Evolutionary conservation across 2,113 vertebrate species (phyloP).

Genomic region (Plecotus auritus): DNA sequence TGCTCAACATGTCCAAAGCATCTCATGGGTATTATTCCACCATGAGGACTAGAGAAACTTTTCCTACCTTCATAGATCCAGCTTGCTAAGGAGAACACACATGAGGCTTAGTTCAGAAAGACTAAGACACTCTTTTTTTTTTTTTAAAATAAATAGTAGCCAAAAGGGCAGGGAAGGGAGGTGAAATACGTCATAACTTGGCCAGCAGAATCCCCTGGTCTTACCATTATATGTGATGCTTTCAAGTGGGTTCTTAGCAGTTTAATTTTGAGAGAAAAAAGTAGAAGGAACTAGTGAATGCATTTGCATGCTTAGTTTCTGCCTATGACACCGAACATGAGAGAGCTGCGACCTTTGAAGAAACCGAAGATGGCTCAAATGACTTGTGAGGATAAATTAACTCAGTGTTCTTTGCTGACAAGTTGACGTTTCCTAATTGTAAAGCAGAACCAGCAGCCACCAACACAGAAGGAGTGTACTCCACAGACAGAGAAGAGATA

Average conservation of each 20-base stretch:
- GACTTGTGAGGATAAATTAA: constrained; percentile 22
- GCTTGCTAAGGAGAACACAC: background rate
- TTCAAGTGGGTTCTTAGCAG: constrained; percentile 35
- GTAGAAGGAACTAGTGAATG: constrained; percentile 5
- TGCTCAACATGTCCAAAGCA: background rate
- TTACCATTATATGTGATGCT: constrained; percentile 31
- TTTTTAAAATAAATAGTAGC: background rate
- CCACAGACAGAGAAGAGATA: background rate
- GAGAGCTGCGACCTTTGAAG: constrained; percentile 51
- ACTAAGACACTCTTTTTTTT: background rate
- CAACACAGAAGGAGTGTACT: background rate
- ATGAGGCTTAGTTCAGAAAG: background rate
- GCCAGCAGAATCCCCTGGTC: constrained; percentile 58
- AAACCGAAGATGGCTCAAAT: constrained; percentile 46
- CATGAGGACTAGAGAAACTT: background rate
- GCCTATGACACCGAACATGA: constrained; percentile 30
- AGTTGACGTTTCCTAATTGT: background rate
- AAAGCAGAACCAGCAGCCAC: constrained; percentile 44
- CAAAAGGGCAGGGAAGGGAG: constrained; percentile 32
- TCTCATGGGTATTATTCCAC: background rate
- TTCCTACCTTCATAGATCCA: background rate
- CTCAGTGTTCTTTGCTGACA: background rate
- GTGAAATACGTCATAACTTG: background rate
- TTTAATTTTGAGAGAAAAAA: constrained; percentile 43
- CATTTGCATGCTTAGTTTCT: constrained; percentile 60